Conservation (phyloP, 2,888 invertebrate genomes). For the Alsophila aescularia region DNA sequence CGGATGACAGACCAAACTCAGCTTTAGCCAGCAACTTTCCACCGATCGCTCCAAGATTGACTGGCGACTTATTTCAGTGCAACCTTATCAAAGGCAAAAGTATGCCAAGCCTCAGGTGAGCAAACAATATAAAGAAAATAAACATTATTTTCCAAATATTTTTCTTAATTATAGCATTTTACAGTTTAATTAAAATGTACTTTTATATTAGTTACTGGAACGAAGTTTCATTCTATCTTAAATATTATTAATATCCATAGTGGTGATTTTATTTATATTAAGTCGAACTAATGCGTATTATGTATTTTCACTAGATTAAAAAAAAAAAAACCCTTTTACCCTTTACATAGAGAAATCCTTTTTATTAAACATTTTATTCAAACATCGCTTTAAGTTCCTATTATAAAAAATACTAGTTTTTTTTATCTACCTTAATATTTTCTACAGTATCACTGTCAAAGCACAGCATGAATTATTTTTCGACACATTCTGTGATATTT, state of each 20-base stretch:
- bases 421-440: not conserved
- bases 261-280: conserved; percentile 7
- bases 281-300: conserved; percentile 4
- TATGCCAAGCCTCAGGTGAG: conserved; percentile 97
- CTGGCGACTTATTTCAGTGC: conserved; percentile 79
- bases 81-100: conserved; percentile 97
- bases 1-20: conserved; percentile 90
- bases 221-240: conserved; percentile 10
- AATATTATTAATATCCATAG: conserved; percentile 14
- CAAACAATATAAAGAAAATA: conserved; percentile 5
- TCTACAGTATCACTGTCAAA: conserved; percentile 32
- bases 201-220: conserved; percentile 6
- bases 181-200: conserved; percentile 15
- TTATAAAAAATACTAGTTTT: conserved; percentile 1
- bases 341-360: conserved; percentile 12
- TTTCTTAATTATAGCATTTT: conserved; percentile 26
- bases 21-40: conserved; percentile 88
- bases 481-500: conserved; percentile 64
- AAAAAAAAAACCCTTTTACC: conserved; percentile 16
- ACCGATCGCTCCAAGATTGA: conserved; percentile 80
- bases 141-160: not conserved
- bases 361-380: conserved; percentile 5
- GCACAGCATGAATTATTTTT: conserved; percentile 76
- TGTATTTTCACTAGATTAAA: conserved; percentile 14
- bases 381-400: conserved; percentile 3